Conservation (phyloP, 1,140 invertebrate species). For the Potamilus streckersoni region DNA sequence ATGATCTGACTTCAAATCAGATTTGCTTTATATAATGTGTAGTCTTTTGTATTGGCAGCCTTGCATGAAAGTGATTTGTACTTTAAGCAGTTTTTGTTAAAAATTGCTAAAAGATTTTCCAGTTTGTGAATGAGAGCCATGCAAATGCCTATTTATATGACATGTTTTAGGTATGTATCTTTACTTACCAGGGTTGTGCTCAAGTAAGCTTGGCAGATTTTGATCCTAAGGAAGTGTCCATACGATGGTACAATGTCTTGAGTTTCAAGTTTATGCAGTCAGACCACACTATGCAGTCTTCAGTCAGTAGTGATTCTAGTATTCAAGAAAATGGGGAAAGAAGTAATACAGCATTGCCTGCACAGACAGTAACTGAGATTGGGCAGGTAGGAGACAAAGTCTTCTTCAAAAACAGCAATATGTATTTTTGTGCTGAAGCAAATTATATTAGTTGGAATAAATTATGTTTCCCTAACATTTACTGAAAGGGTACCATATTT, state of each 20-base stretch:
- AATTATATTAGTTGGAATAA: too few species aligned
- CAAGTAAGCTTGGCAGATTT: conserved; percentile 97
- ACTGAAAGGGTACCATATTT: too few species aligned
- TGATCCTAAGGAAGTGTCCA: conserved; percentile 81
- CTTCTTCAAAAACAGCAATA: too few species aligned
- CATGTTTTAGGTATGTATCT: background rate
- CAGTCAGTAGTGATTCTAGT: conserved; percentile 36
- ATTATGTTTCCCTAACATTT: too few species aligned
- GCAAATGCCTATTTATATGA: background rate
- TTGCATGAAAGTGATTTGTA: too few species aligned
- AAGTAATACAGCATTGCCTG: conserved; percentile 9
- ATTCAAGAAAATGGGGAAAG: conserved; percentile 14
- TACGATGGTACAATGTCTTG: conserved; percentile 96
- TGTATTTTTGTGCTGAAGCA: too few species aligned
- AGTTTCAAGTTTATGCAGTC: conserved; percentile 87
- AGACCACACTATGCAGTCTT: conserved; percentile 44
- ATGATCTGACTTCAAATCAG: too few species aligned
- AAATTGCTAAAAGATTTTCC: background rate
- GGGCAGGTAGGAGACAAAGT: too few species aligned
- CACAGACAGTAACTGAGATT: background rate
- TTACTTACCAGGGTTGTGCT: conserved; percentile 82
- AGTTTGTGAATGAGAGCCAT: background rate
- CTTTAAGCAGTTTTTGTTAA: background rate
- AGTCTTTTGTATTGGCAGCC: too few species aligned
- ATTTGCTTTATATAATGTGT: too few species aligned